A percentile compares a stretch with the other conserved stretches of the same genome.
Evolutionary conservation across 2,113 vertebrate species (phyloP).

Genomic region (Halichoeres trimaculatus): DNA sequence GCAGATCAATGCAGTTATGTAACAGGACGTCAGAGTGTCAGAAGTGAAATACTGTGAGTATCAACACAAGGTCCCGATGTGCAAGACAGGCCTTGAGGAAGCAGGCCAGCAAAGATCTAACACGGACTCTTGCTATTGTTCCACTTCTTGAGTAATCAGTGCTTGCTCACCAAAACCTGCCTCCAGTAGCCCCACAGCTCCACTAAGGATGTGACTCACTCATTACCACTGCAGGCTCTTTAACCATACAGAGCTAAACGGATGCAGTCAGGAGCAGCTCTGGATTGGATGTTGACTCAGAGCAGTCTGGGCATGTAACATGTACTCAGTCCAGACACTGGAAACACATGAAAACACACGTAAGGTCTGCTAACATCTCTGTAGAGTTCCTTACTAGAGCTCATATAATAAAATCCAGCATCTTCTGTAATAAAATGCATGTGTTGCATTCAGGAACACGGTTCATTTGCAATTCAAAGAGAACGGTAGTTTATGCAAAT

Average conservation of each 20-base stretch:
- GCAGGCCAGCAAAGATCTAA: slow-evolving; percentile 37
- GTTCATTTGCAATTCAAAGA: slow-evolving; percentile 55
- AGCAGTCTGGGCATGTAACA: too few relatives aligned
- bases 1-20: slow-evolving; percentile 15
- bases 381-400: not conserved
- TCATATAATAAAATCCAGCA: not conserved
- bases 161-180: slow-evolving; percentile 56
- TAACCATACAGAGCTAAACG: slow-evolving; percentile 50
- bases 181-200: slow-evolving; percentile 48
- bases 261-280: slow-evolving; percentile 35
- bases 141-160: slow-evolving; percentile 57
- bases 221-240: slow-evolving; percentile 60
- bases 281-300: too few relatives aligned
- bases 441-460: not conserved
- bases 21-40: slow-evolving; percentile 24
- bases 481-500: slow-evolving; percentile 50
- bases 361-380: not conserved
- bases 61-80: not conserved
- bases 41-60: slow-evolving; percentile 15
- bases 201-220: slow-evolving; percentile 58
- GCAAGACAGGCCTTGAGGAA: slow-evolving; percentile 5
- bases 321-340: too few relatives aligned
- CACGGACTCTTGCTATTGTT: slow-evolving; percentile 48
- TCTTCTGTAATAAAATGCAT: not conserved
- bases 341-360: slow-evolving; percentile 1